Conservation (phyloP, 2,888 invertebrate species). For the Odontomyia ornata region DNA sequence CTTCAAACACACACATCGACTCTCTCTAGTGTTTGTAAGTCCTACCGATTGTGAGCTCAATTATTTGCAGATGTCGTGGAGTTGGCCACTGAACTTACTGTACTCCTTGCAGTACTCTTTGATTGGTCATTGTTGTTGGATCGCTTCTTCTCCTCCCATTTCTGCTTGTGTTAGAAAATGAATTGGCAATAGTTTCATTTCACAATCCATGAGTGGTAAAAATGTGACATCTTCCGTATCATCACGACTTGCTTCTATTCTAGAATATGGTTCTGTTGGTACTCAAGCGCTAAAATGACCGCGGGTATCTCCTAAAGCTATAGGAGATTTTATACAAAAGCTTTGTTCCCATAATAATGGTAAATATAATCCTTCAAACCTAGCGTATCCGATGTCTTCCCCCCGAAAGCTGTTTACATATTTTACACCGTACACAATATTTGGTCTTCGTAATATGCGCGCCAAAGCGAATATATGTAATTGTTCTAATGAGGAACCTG, state of each 20-base stretch:
- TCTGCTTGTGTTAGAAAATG: slow-evolving; percentile 92
- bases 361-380: slow-evolving; percentile 95
- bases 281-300: slow-evolving; percentile 97
- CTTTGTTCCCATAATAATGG: slow-evolving; percentile 94
- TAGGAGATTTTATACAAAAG: slow-evolving; percentile 91
- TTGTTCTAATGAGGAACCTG: slow-evolving; percentile 88
- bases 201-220: slow-evolving; percentile 91
- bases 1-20: too few species aligned
- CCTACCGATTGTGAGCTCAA: too few species aligned
- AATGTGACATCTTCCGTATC: slow-evolving; percentile 73
- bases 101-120: slow-evolving; percentile 85
- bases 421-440: slow-evolving; percentile 96
- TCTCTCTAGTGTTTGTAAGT: too few species aligned
- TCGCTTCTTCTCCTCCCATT: slow-evolving; percentile 85
- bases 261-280: slow-evolving; percentile 82
- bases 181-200: slow-evolving; percentile 89
- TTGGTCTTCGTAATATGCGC: slow-evolving; percentile 91
- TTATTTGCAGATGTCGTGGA: too few species aligned
- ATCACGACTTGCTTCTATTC: slow-evolving; percentile 64
- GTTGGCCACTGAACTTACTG: too few species aligned
- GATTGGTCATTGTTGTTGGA: slow-evolving; percentile 90
- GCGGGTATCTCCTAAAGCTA: slow-evolving; percentile 87
- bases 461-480: slow-evolving; percentile 95
- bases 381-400: slow-evolving; percentile 92
- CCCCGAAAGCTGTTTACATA: slow-evolving; percentile 96